Evolutionary conservation across 2,113 vertebrate species (phyloP).

Genomic region (Rallus limicola): DNA sequence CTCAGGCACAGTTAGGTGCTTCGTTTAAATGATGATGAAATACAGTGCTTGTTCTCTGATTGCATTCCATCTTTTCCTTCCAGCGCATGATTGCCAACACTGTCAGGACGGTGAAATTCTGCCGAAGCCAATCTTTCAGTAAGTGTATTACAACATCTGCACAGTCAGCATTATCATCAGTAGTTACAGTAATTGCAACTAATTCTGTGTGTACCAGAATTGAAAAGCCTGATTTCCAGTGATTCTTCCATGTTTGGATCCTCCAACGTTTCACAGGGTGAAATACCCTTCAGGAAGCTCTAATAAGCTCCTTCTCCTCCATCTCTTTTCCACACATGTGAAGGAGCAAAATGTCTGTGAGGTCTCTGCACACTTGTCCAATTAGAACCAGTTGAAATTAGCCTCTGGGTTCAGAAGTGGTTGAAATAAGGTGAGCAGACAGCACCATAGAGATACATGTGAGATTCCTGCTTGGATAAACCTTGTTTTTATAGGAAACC

Average conservation of each 20-base stretch:
- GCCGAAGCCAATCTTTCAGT: constrained; percentile 94
- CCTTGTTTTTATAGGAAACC: neutral
- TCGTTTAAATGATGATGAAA: constrained; percentile 56
- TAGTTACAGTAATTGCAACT: constrained; percentile 33
- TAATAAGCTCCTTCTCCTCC: neutral
- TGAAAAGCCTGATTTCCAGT: neutral
- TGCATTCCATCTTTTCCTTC: constrained; percentile 65
- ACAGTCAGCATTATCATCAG: constrained; percentile 19
- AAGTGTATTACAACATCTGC: constrained; percentile 73
- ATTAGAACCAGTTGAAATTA: neutral
- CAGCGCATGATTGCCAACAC: constrained; percentile 98
- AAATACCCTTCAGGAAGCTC: neutral
- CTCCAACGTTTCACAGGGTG: neutral
- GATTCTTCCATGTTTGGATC: neutral
- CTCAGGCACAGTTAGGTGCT: constrained; percentile 46
- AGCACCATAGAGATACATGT: neutral
- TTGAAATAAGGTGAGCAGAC: neutral
- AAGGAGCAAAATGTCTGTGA: neutral
- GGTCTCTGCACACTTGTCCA: neutral
- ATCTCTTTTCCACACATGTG: neutral
- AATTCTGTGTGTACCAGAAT: neutral
- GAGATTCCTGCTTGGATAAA: neutral
- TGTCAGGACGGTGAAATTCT: constrained; percentile 90
- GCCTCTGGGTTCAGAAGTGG: neutral
- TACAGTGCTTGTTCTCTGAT: constrained; percentile 52